Evolutionary conservation across 2,797 vertebrate genomes (phyloP).

Genomic region (Diplodus sargus): DNA sequence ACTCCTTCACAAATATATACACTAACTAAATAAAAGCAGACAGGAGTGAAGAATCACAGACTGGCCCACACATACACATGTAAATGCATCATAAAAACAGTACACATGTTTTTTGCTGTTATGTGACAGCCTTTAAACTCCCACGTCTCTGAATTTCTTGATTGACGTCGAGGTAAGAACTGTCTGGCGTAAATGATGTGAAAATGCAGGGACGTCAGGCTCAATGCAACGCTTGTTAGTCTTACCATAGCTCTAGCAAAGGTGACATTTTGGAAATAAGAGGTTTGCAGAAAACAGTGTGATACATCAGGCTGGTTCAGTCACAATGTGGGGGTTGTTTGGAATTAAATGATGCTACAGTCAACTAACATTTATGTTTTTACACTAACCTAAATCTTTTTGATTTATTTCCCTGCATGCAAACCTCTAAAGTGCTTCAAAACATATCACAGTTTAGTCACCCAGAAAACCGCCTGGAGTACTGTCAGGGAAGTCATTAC

Average conservation of each 20-base stretch:
- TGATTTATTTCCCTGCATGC: constrained; percentile 2
- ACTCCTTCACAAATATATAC: not conserved
- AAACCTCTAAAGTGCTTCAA: constrained; percentile 23
- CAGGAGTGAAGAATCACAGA: not conserved
- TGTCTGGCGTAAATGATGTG: not conserved
- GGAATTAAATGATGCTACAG: constrained; percentile 13
- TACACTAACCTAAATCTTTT: not conserved
- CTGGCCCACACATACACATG: not conserved
- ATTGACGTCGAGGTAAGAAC: not conserved
- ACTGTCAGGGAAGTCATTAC: constrained; percentile 37
- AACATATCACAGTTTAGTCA: constrained; percentile 31
- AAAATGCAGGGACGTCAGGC: constrained; percentile 30
- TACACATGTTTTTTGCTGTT: not conserved
- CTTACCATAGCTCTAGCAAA: not conserved
- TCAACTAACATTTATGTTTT: constrained; percentile 3
- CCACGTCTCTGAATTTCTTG: not conserved
- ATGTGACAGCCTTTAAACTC: not conserved
- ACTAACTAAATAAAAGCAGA: not conserved
- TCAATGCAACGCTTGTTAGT: constrained; percentile 31
- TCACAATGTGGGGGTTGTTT: constrained; percentile 4
- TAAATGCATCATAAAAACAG: not conserved
- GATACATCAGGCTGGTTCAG: constrained; percentile 15
- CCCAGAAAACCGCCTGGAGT: constrained; percentile 28
- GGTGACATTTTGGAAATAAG: constrained; percentile 25
- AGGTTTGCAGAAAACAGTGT: not conserved